phyloP scores from a whole-genome alignment of 2,888 invertebrate genomes.

The Galeruca laticollis region DNA sequence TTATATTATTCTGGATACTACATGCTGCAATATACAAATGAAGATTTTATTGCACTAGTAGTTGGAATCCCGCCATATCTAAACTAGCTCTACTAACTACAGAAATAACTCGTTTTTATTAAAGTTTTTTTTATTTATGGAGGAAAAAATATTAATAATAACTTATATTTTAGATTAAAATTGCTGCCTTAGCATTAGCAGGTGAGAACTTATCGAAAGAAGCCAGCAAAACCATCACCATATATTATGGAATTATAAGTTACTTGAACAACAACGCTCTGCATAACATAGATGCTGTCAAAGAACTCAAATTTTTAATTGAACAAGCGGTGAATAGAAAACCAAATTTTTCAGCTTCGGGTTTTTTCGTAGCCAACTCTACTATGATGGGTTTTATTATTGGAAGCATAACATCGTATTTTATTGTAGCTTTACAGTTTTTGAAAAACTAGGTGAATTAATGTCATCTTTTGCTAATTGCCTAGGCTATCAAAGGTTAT shows the following conservation, averaged over 20 bases:
- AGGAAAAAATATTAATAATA: not conserved
- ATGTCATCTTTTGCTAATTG: not conserved
- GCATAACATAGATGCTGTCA: constrained; percentile 26
- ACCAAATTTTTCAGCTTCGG: constrained; percentile 52
- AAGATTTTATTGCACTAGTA: too few relatives aligned
- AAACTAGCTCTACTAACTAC: too few relatives aligned
- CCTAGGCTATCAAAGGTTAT: too few relatives aligned
- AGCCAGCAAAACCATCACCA: constrained; percentile 23
- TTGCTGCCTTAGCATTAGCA: constrained; percentile 20
- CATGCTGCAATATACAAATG: too few relatives aligned
- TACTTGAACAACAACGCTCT: not conserved
- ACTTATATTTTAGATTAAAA: not conserved
- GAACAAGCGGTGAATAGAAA: constrained; percentile 47
- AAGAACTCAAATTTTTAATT: constrained; percentile 42
- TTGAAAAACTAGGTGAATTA: constrained; percentile 20
- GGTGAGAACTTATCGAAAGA: constrained; percentile 29
- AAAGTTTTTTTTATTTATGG: too few relatives aligned
- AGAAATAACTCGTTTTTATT: too few relatives aligned
- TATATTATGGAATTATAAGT: constrained; percentile 31
- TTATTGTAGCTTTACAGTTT: constrained; percentile 56
- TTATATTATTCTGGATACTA: too few relatives aligned
- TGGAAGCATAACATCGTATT: constrained; percentile 54
- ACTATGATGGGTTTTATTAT: constrained; percentile 52
- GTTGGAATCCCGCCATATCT: too few relatives aligned
- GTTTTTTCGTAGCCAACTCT: constrained; percentile 53